Base-by-base conservation (phyloP, 37 sponge, comb jelly and placozoan genomes). In the Aphrocallistes beatrix region DNA sequence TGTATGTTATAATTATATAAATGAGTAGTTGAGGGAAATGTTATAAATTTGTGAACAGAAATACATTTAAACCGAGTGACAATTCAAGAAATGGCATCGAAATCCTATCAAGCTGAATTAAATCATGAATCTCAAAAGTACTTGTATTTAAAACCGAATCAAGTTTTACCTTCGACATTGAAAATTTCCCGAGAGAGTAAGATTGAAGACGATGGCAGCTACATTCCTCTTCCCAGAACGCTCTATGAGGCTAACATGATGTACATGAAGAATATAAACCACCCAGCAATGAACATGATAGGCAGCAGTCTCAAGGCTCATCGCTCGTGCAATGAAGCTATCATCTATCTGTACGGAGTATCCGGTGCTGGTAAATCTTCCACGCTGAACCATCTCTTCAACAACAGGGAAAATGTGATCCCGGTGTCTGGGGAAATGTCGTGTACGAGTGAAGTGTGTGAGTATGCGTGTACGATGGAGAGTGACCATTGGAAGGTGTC, bases 361-460 rank as follows among this genome's bases (percentile, higher is more conserved):
- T 60, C 75, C n/a, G 75, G 75, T 13, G 75, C 75, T 60, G 75
- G 75, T 60, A 60, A 60, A 30, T 60, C 75, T 6, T 60, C 75
- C 10, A 60, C 75, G 1, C 34, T 60, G n/a, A 60, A 60, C 34
- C 75, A 60, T 13, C n/a, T 60, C 6, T 60, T 60, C 75, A 60
- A 60, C 75, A 60, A 60, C 75, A 3, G 75, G 17, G 75, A 60
- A 13, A 13, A 13, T 3, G 3, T 60, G 75, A 28, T 60, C 10
- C 75, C 75, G 6, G 75, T 60, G 6, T 60, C 75, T 3, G n/a
- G 75, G 28, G 8, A 19, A 13, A 19, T 25, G 34, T 60, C 75
- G 6, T 60, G 75, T 60, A 60, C 75, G n/a, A 60, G 75, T 13
- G 75, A 60, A 13, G 75, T 60, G 17, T 60, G 75, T 13, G 75